These are phyloP conservation scores for Indicator maculatus DNA, from an alignment of 2,113 vertebrate genomes.

Conservation along the genomic window DNA sequence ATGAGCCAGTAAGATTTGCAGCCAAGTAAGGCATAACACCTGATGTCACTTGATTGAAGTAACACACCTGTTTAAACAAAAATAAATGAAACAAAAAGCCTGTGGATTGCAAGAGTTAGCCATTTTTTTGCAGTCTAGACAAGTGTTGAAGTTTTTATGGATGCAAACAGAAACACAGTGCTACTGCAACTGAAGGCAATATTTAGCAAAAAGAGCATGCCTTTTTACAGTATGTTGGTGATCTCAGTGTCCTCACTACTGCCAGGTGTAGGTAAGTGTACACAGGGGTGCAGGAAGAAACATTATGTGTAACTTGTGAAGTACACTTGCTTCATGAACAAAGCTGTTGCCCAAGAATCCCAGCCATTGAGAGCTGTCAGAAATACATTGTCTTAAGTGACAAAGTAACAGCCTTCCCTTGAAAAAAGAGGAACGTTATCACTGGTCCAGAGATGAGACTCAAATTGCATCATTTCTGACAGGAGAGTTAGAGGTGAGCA, in stretches of 20 bases:
- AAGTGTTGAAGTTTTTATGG: neutral
- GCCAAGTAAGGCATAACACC: constrained; percentile 73
- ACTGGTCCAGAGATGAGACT: neutral
- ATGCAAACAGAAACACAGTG: neutral
- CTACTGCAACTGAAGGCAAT: neutral
- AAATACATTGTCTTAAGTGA: neutral
- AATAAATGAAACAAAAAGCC: neutral
- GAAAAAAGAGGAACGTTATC: neutral
- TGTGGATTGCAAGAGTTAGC: neutral
- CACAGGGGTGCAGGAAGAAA: neutral
- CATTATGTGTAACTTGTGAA: neutral
- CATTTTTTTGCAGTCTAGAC: neutral
- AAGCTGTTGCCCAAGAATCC: neutral
- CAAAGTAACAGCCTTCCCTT: neutral
- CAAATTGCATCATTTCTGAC: neutral
- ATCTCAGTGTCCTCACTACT: neutral
- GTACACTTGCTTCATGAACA: neutral
- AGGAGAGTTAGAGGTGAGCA: neutral
- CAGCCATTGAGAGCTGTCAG: neutral
- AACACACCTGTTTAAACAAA: constrained; percentile 76
- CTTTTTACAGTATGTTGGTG: neutral
- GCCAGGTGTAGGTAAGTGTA: neutral
- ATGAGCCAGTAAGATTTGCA: constrained; percentile 78
- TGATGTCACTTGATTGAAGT: constrained; percentile 76
- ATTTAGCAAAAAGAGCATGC: neutral